Conservation (phyloP, 2,797 vertebrate genomes). For the Gephyroberyx darwinii region DNA sequence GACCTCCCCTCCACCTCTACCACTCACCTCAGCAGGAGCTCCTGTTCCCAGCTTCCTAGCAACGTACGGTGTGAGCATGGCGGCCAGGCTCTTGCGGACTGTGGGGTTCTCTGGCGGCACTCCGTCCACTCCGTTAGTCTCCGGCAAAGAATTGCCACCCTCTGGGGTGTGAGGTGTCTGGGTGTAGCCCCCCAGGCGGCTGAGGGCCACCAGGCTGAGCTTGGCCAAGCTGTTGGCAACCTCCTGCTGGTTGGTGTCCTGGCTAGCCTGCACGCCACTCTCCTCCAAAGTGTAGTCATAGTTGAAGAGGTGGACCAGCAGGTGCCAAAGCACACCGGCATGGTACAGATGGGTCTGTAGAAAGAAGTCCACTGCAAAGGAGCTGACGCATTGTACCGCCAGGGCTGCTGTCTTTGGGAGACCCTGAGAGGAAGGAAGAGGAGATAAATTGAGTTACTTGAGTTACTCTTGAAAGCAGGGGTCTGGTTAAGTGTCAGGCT, state of each 20-base stretch:
- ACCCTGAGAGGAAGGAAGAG: conserved; percentile 72
- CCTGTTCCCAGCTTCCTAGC: conserved; percentile 88
- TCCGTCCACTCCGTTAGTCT: conserved; percentile 85
- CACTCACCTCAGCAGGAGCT: conserved; percentile 87
- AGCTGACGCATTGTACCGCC: conserved; percentile 93
- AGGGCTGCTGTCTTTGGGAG: conserved; percentile 90
- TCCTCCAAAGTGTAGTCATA: conserved; percentile 98
- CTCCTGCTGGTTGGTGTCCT: conserved; percentile 98
- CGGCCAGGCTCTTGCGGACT: conserved; percentile 92
- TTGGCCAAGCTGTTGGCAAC: conserved; percentile 95
- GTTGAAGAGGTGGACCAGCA: conserved; percentile 94
- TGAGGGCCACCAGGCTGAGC: conserved; percentile 90
- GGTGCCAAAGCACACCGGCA: conserved; percentile 95
- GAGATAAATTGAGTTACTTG: too few species aligned
- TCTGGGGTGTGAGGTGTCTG: conserved; percentile 62
- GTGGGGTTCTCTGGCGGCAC: conserved; percentile 94
- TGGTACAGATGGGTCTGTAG: conserved; percentile 97
- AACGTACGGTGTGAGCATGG: conserved; percentile 95
- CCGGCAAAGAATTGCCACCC: conserved; percentile 73
- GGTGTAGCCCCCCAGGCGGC: conserved; percentile 91
- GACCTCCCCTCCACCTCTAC: not conserved
- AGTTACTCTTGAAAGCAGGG: not conserved
- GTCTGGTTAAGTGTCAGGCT: not conserved
- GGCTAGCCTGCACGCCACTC: conserved; percentile 94
- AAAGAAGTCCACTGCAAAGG: conserved; percentile 97